Evolutionary conservation across 1,140 invertebrate species (phyloP), one percentile per base, ranked within the genome.

Genomic region (Sycophila sp.): DNA sequence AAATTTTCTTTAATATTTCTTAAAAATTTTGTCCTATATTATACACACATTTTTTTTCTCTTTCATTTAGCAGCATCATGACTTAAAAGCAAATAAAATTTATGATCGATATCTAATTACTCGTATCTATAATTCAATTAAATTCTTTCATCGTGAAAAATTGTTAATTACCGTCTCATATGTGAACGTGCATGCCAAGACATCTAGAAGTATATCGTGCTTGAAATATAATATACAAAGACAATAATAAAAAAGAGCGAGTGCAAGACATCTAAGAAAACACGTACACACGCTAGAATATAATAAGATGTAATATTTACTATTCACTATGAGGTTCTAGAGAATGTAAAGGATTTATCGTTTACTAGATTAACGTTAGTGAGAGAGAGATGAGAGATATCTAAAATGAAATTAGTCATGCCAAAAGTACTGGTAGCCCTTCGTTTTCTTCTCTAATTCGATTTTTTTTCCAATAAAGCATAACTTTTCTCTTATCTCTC

Each of bases 241-340:
- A 80, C 69, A 78, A 83, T 80, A 79, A 60, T 38, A 78, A 81
- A 81, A 79, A 77, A 78, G 74, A 83, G 75, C 78, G 78, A 82
- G 80, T 85, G 82, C 83, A 85, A 75, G 76, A 84, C 82, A 83
- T 84, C 80, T 84, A 85, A 82, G 73, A 81, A 83, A 80, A 85
- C 75, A 83, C 79, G 80, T 81, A 83, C 71, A 83, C 80, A 82
- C 76, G 76, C 78, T 81, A 80, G 77, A 76, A 82, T 74, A 76
- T 80, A 77, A 81, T 81, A 71, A 66, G 58, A 72, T 69, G 22
- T 32, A 22, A 42, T 42, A 63, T 69, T n/a, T 19, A 56, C 68
- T 62, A 63, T 53, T 42, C 6, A 69, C 51, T 68, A 62, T 49
- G 13, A 58, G 10, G 30, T 17, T 68, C 6, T 49, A 51, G 22